A percentile compares a stretch with the other conserved stretches of the same genome.
Conservation (phyloP, 2,888 invertebrate species). For the Falcaria lacertinaria region DNA sequence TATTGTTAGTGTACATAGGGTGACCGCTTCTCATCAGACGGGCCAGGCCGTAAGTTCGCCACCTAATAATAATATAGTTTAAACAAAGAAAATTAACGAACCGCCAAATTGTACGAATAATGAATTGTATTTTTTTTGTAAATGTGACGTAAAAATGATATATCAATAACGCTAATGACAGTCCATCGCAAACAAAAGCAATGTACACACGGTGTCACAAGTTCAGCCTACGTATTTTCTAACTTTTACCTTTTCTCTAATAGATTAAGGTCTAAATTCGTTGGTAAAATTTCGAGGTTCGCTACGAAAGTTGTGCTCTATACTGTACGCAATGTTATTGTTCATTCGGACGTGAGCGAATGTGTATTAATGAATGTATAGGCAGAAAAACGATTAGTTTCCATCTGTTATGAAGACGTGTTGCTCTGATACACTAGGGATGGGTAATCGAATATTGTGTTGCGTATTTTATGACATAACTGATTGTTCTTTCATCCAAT, state of each 20-base stretch:
- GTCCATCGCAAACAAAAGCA: constrained; percentile 43
- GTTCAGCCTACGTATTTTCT: constrained; percentile 5
- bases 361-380: constrained; percentile 67
- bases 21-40: too few relatives aligned
- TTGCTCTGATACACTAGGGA: constrained; percentile 38
- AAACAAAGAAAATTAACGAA: too few relatives aligned
- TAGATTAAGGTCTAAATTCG: not conserved
- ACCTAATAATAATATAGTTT: too few relatives aligned
- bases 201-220: constrained; percentile 22
- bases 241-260: not conserved
- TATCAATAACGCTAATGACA: constrained; percentile 65
- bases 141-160: constrained; percentile 30
- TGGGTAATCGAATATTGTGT: constrained; percentile 19
- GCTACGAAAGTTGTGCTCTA: constrained; percentile 10
- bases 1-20: too few relatives aligned
- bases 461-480: constrained; percentile 7
- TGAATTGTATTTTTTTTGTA: too few relatives aligned
- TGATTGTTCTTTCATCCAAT: too few relatives aligned
- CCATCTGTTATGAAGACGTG: constrained; percentile 59
- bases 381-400: constrained; percentile 55
- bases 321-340: constrained; percentile 39
- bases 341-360: constrained; percentile 60
- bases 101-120: too few relatives aligned
- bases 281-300: not conserved
- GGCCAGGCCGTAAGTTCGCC: too few relatives aligned